Conservation (phyloP, 2,113 vertebrate species). For the Xenus cinereus region DNA sequence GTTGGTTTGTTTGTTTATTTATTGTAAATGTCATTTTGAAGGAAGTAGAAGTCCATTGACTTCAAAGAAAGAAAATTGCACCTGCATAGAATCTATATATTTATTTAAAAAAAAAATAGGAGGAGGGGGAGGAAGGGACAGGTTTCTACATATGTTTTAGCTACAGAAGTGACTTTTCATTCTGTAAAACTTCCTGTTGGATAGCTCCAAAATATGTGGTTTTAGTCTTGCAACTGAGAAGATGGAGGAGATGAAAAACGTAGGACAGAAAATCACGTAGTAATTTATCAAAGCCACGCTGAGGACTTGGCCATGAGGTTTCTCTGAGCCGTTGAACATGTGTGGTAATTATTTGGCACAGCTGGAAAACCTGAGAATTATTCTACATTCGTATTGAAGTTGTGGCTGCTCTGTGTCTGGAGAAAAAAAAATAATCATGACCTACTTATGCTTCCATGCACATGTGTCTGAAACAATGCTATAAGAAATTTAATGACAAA, state of each 20-base stretch:
- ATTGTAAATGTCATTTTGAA: not conserved
- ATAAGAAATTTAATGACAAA: not conserved
- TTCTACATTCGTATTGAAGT: not conserved
- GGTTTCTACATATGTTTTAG: not conserved
- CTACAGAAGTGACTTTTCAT: not conserved
- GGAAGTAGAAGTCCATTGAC: not conserved
- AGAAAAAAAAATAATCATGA: not conserved
- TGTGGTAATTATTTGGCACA: not conserved
- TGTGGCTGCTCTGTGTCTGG: not conserved
- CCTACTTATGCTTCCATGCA: conserved; percentile 14
- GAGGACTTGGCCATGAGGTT: not conserved
- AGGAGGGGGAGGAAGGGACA: not conserved
- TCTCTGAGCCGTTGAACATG: not conserved
- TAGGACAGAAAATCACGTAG: not conserved
- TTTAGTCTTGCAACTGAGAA: not conserved
- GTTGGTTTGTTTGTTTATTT: not conserved
- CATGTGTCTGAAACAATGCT: not conserved
- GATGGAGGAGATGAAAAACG: not conserved
- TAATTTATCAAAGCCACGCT: not conserved
- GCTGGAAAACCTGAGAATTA: not conserved
- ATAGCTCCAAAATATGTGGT: not conserved
- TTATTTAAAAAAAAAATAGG: accelerated
- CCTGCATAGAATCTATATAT: not conserved
- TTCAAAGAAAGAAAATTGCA: not conserved
- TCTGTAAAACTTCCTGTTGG: not conserved